A percentile compares a stretch with the other conserved stretches of the same genome.
Conservation (phyloP, 2,888 invertebrate species). For the Agonopterix subpropinquella region DNA sequence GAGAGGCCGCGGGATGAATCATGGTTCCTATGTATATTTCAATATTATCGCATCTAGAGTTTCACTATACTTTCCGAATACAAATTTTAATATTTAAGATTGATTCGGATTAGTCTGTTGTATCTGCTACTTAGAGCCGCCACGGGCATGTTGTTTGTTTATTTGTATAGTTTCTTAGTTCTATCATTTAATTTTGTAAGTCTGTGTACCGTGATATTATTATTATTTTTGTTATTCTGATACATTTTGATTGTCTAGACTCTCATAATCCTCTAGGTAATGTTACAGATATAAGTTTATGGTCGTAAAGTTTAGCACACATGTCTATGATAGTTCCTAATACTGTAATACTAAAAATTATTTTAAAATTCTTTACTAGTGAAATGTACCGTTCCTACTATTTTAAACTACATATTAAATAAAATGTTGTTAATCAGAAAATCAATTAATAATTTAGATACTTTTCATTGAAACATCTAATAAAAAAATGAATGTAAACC, state of each 20-base stretch:
- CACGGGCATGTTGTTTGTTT: conserved; percentile 69
- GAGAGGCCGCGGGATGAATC: conserved; percentile 68
- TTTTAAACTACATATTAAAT: conserved; percentile 55
- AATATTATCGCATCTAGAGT: conserved; percentile 76
- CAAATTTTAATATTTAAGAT: conserved; percentile 76
- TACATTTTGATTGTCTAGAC: conserved; percentile 34
- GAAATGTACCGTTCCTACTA: conserved; percentile 75
- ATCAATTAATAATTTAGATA: conserved; percentile 6
- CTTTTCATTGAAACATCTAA: too few relatives aligned
- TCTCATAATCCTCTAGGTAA: conserved; percentile 37
- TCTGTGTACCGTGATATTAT: conserved; percentile 41
- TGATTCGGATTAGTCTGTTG: conserved; percentile 74
- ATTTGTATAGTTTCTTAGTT: conserved; percentile 44
- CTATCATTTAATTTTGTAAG: conserved; percentile 22
- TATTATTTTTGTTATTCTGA: conserved; percentile 48
- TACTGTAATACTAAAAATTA: conserved; percentile 71
- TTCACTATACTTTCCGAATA: conserved; percentile 76
- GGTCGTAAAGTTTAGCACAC: conserved; percentile 64
- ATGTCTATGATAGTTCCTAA: conserved; percentile 75
- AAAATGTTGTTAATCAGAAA: conserved; percentile 45
- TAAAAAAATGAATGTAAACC: too few relatives aligned
- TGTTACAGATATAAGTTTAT: conserved; percentile 63
- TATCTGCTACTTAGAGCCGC: conserved; percentile 65
- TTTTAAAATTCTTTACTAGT: conserved; percentile 73
- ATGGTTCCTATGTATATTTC: conserved; percentile 78